Evolutionary conservation across 2,797 vertebrate genomes (phyloP), one percentile per base, ranked within the genome.

Genomic region (Lophius americanus): DNA sequence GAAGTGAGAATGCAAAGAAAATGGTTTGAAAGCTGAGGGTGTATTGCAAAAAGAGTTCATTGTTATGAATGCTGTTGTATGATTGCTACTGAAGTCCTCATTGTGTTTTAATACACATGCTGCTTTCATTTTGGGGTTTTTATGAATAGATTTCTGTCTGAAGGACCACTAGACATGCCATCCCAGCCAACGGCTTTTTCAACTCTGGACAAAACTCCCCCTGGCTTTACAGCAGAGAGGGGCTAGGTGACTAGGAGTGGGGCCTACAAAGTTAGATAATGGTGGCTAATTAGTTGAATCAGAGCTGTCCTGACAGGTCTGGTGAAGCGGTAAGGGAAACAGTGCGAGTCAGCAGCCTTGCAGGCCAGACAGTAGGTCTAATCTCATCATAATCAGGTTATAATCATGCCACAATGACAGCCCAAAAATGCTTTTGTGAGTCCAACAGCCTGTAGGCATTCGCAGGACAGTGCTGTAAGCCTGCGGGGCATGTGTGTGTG

Each of bases 261-360:
- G 56, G 67, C 70, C 70, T 60, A 60, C 59, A 79, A 75, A 79
- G 82, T 86, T 81, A 74, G 78, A 85, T 90, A 88, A 90, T 82
- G 76, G 85, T 77, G 61, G 79, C 78, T 82, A 87, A 91, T 85
- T 85, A 73, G 67, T 79, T 86, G 87, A 89, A 90, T 83, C 72
- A 32, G 77, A 92, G 57, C 33, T 0, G 52, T 85, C 68, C 82
- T 88, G 92, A 91, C 91, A 83, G 87, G 81, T 87, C 76, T 88
- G 89, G 74, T 88, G 86, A 91, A 88, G 90, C 88, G 85, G 83
- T 76, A 85, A 77, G 10, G 47, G 76, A 89, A 90, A 88, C 69
- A 33, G 49, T 59, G 66, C 55, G 81, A 86, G 90, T 92, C 92
- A 93, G 91, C 91, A 92, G 73, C 83, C 77, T 76, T 35, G 71